These are phyloP conservation scores for Pluvianellus socialis DNA, from an alignment of 2,113 vertebrate species.

Conservation along the genomic window DNA sequence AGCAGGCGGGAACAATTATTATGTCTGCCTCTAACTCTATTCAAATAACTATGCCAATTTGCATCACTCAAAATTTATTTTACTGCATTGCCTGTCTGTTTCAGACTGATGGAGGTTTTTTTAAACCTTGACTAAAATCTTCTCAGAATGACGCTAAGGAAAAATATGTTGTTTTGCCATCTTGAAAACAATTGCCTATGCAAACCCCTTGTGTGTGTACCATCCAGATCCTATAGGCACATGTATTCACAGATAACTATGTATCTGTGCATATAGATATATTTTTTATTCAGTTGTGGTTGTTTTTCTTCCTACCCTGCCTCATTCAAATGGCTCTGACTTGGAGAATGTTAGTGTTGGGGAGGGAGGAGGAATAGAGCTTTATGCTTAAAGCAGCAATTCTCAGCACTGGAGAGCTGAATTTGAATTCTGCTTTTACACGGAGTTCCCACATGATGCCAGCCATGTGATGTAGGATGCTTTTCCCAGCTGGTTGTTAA, in stretches of 20 bases:
- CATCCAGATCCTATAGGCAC: not conserved
- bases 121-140: not conserved
- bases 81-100: constrained; percentile 18
- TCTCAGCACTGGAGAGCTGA: not conserved
- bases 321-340: not conserved
- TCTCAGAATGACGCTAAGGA: not conserved
- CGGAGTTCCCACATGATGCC: not conserved
- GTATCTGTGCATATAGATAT: not conserved
- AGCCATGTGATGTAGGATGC: not conserved
- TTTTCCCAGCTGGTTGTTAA: not conserved
- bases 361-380: not conserved
- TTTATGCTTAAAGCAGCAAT: not conserved
- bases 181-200: not conserved
- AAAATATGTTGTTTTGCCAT: not conserved
- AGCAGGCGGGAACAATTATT: not conserved
- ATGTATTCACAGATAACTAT: not conserved
- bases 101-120: not conserved
- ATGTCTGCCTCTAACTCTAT: constrained; percentile 2
- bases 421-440: not conserved
- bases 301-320: not conserved
- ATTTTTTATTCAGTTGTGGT: not conserved
- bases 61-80: constrained; percentile 4
- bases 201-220: not conserved
- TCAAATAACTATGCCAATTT: constrained; percentile 24
- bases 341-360: not conserved